These are phyloP conservation scores for Brachynemurus nebulosus DNA, from an alignment of 2,888 invertebrate genomes.

Conservation along the genomic window DNA sequence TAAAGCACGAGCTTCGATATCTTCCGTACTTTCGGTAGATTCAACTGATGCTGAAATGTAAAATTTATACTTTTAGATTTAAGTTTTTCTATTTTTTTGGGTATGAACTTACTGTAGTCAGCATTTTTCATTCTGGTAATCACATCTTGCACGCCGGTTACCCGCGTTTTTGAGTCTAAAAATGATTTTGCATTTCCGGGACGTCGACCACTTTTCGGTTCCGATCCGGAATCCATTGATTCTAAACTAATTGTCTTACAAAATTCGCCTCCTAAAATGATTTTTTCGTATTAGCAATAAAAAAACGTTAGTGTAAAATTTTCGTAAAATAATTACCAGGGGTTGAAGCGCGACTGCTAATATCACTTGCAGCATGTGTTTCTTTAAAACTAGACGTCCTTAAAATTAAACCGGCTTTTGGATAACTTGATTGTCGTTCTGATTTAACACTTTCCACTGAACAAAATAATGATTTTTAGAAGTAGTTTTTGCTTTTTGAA, in stretches of 20 bases:
- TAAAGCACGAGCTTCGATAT: slow-evolving; percentile 57
- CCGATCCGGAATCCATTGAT: slow-evolving; percentile 9
- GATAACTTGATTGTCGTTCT: slow-evolving; percentile 43
- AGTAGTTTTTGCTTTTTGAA: background rate
- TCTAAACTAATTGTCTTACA: slow-evolving; percentile 9
- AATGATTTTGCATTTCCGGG: slow-evolving; percentile 41
- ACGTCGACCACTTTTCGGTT: slow-evolving; percentile 5
- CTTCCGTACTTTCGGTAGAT: slow-evolving; percentile 51
- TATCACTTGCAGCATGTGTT: slow-evolving; percentile 15
- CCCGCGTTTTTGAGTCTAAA: slow-evolving; percentile 53
- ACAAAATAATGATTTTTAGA: slow-evolving; percentile 18
- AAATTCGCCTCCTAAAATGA: slow-evolving; percentile 1
- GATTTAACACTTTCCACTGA: slow-evolving; percentile 39
- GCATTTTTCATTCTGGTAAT: slow-evolving; percentile 65
- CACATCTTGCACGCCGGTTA: slow-evolving; percentile 62
- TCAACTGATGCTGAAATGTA: too few species aligned
- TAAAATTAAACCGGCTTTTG: slow-evolving; percentile 61
- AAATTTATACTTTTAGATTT: background rate
- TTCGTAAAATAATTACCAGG: slow-evolving; percentile 19
- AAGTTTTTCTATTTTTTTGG: background rate
- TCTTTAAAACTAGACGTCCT: slow-evolving; percentile 48
- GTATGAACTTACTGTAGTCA: slow-evolving; percentile 40
- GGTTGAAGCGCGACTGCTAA: slow-evolving; percentile 27
- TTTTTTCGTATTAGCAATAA: background rate
- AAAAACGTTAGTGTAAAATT: background rate